Percentiles rank a stretch among this genome's conserved stretches.
phyloP scores from a whole-genome alignment of 2,113 vertebrate species.

The Brachyhypopomus occidentalis region DNA sequence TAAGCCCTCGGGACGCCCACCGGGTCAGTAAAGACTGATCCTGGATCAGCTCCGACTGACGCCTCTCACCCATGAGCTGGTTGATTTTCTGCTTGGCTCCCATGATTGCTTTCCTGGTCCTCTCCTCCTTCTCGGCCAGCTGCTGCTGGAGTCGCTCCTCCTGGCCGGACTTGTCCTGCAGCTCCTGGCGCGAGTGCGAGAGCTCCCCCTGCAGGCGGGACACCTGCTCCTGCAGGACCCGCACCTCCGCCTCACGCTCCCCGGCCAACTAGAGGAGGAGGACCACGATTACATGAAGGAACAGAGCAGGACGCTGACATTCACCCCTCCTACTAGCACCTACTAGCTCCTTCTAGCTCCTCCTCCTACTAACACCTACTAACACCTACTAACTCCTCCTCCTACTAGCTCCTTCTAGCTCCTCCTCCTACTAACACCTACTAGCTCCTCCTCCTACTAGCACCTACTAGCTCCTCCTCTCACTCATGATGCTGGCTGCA shows the following conservation, averaged over 20 bases:
- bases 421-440: too few species aligned
- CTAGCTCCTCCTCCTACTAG: too few species aligned
- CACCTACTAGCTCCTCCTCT: too few species aligned
- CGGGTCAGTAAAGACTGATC: too few species aligned
- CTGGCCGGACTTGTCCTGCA: slow-evolving; percentile 85
- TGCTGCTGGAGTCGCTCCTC: slow-evolving; percentile 90
- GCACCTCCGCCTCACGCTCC: slow-evolving; percentile 86
- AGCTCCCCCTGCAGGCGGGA: slow-evolving; percentile 84
- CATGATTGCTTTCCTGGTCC: slow-evolving; percentile 88
- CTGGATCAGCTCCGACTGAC: not conserved
- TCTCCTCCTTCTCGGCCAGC: slow-evolving; percentile 91
- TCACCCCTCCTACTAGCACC: too few species aligned
- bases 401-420: too few species aligned
- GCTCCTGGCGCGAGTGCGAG: slow-evolving; percentile 82
- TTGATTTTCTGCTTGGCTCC: slow-evolving; percentile 90
- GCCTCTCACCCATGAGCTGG: slow-evolving; percentile 79
- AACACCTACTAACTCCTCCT: too few species aligned
- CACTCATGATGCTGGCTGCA: too few species aligned
- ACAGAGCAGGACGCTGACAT: too few species aligned
- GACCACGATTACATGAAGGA: not conserved
- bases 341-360: too few species aligned
- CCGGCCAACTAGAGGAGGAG: slow-evolving; percentile 72
- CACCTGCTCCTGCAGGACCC: slow-evolving; percentile 83
- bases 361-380: too few species aligned
- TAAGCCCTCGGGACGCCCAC: too few species aligned